A percentile compares a stretch with the other conserved stretches of the same genome.
Evolutionary conservation across 2,888 invertebrate genomes (phyloP).

Genomic region (Trisateles emortualis): DNA sequence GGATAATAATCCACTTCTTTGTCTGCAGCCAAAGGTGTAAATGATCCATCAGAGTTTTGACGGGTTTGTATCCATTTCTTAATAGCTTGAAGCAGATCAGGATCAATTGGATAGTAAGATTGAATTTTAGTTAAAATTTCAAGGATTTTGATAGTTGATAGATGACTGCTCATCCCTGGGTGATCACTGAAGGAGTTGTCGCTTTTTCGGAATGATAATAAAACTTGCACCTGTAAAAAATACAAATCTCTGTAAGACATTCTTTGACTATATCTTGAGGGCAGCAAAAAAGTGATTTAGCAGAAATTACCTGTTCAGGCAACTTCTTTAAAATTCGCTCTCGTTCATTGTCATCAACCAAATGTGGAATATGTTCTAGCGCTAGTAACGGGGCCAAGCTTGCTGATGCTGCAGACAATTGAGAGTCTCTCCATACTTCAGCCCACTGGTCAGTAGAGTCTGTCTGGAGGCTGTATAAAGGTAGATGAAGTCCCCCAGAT

Average conservation of each 20-base stretch:
- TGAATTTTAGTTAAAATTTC: conserved; percentile 88
- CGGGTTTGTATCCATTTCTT: conserved; percentile 88
- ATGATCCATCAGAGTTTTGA: conserved; percentile 88
- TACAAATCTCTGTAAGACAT: background rate
- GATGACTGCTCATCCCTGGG: conserved; percentile 87
- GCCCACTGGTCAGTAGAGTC: conserved; percentile 76
- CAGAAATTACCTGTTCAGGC: conserved; percentile 84
- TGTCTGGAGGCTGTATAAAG: conserved; percentile 73
- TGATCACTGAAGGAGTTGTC: conserved; percentile 90
- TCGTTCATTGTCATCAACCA: conserved; percentile 82
- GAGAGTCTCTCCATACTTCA: conserved; percentile 80
- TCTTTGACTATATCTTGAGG: too few relatives aligned
- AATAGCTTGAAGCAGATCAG: conserved; percentile 86
- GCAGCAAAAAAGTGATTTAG: too few relatives aligned
- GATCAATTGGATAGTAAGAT: conserved; percentile 88
- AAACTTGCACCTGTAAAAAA: conserved; percentile 84
- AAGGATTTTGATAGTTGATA: conserved; percentile 87
- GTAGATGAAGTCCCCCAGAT: conserved; percentile 88
- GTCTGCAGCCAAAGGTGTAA: conserved; percentile 87
- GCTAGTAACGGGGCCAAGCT: conserved; percentile 87
- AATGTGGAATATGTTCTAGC: conserved; percentile 83
- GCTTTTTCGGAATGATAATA: conserved; percentile 88
- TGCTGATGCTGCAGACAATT: conserved; percentile 85
- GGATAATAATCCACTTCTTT: conserved; percentile 85
- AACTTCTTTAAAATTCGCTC: conserved; percentile 82